Base-by-base conservation (phyloP, 2,797 vertebrate species). In the Brotula barbata region DNA sequence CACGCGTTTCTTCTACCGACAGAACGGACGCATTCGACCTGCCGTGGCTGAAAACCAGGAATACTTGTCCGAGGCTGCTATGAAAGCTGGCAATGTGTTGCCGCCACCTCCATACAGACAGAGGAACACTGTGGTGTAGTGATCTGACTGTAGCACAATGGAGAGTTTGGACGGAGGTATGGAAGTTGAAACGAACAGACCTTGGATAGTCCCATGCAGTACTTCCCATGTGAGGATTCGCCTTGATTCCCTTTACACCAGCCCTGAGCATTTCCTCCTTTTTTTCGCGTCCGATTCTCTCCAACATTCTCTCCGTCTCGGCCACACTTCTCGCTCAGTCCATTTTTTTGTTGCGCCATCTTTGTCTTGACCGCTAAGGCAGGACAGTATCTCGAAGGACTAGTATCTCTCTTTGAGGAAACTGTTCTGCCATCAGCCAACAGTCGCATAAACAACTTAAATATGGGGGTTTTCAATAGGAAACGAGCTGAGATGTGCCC, bases 1-100 rank as follows among this genome's bases (percentile, higher is more conserved):
- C 93, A 96, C 97, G 73, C 98, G 96, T 77, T 98, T 96, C 89
- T 97, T 98, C 91, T 98, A 99, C 92, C 93, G 96, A 82, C 97
- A 98, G 87, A 99, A 99, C 0, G 97, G 97, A 84, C 94, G 95
- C 70, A 96, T 99, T 89, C 94, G 95, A 81, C 96, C 96, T 1
- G 93, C 95, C 10, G 96, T 98, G 88, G 96, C 97, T 12, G 96
- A 98, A 89, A 99, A 98, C 85, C 96, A 98, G 17, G 96, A 99
- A 90, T 99, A 99, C 85, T 94, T 99, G 89, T 94, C 96, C 0
- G 96, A 99, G 89, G 97, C 97, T 76, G 95, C 96, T 13, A 92
- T 98, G 90, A 98, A 98, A 85, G 94, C 96, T 3, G 96, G 96
- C 82, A 94, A 94, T 28, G 92, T 96, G 81, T 90, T 98, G 88